Evolutionary conservation across 2,113 vertebrate genomes (phyloP), one percentile per base, ranked within the genome.

Genomic region (Piprites chloris): DNA sequence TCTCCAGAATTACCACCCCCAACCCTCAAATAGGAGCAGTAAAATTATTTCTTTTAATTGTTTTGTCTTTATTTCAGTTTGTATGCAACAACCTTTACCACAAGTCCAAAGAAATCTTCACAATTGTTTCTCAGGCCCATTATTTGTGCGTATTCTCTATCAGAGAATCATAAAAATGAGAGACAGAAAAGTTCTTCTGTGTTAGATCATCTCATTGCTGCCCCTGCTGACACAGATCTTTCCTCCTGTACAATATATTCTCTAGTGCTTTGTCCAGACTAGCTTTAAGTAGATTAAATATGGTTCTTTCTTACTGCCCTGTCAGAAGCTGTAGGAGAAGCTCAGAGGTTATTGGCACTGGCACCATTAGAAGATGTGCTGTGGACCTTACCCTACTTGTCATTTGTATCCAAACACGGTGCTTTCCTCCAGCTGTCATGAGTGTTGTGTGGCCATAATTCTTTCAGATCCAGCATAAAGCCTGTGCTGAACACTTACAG

Each of bases 211-310:
- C 62, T 91, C 39, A 41, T 87, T 28, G 8, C 77, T 85, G 46
- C 18, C 61, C 89, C 86, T 89, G 28, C 83, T 24, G 22, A 85
- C 11, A 14, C 62, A 47, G 65, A 11, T 39, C 67, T 85, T 71
- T 82, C 77, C 3, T 27, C 35, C 11, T 21, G 6, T 76, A 79
- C 63, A 44, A 41, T 79, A 23, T 94, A 95, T 95, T 90, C 83
- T 90, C 83, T 74, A 72, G 72, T 58, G 18, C 83, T 96, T 95
- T 97, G 93, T 94, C 77, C 68, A 26, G 50, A 89, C 92, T 88
- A 95, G 59, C 56, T 96, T 91, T 91, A 97, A 96, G 96, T 62
- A 95, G 91, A 97, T 97, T 96, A 97, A 97, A 95, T 91, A 63
- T 79, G 94, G 94, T 35, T 8, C 58, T 94, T 98, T 96, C 91